Percentiles rank a stretch among this genome's conserved stretches.
phyloP scores from a whole-genome alignment of 2,888 invertebrate species.

The Spicauda simplicius region DNA sequence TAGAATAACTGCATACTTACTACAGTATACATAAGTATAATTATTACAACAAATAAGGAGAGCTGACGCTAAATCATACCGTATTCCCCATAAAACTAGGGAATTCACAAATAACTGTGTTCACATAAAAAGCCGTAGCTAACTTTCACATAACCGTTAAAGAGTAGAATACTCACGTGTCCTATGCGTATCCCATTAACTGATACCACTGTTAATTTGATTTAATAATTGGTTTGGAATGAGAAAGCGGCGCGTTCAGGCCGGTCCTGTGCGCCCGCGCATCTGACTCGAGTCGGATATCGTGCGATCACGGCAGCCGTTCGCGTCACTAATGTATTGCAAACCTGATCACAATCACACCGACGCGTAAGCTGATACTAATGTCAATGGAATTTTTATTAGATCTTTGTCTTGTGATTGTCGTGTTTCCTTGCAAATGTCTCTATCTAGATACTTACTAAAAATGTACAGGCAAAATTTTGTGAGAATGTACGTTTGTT shows the following conservation, averaged over 20 bases:
- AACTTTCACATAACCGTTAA: constrained; percentile 60
- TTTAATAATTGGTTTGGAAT: constrained; percentile 43
- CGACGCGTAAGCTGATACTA: constrained; percentile 43
- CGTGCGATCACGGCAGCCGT: constrained; percentile 47
- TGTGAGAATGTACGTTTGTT: too few species aligned
- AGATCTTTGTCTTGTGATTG: neutral
- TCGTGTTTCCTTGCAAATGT: neutral
- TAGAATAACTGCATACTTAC: too few species aligned
- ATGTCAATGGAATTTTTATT: neutral
- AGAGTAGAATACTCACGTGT: constrained; percentile 59
- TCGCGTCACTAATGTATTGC: constrained; percentile 61
- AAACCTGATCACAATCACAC: constrained; percentile 64
- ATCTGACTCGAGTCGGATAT: constrained; percentile 54
- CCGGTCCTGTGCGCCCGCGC: constrained; percentile 59
- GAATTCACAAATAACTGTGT: constrained; percentile 53
- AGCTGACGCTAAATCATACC: neutral
- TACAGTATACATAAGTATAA: neutral
- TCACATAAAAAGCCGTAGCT: constrained; percentile 48
- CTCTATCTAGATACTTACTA: too few species aligned
- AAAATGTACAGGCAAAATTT: too few species aligned
- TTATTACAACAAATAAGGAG: neutral
- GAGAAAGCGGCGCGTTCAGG: constrained; percentile 53
- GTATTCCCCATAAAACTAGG: neutral
- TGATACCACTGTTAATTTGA: constrained; percentile 36
- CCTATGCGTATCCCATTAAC: constrained; percentile 58